Percentiles rank a stretch among this genome's conserved stretches.
phyloP scores from a whole-genome alignment of 64 coral and sea anemone species.

The Montipora capricornis region DNA sequence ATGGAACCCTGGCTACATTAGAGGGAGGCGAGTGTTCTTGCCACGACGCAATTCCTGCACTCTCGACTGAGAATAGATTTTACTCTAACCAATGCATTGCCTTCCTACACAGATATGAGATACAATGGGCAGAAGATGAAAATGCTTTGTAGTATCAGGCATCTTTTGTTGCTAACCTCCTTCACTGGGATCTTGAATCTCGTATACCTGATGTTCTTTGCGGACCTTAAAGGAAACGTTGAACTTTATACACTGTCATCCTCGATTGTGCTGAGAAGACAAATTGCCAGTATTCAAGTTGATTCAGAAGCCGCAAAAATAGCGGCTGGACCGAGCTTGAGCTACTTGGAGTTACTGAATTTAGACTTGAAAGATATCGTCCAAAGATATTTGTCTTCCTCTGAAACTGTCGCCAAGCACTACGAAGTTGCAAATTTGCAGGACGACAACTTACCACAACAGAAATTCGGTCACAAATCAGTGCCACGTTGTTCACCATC shows the following conservation, averaged over 20 bases:
- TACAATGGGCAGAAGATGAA: conserved; percentile 1
- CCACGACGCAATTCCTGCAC: too few species aligned
- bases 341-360: conserved; percentile 60
- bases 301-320: conserved; percentile 6
- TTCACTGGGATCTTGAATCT: conserved; percentile 41
- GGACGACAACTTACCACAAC: neutral
- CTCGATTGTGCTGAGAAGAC: conserved; percentile 17
- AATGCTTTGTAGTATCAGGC: conserved; percentile 1
- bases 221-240: conserved; percentile 12
- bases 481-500: neutral
- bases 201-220: conserved; percentile 30
- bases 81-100: neutral
- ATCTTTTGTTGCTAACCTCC: conserved; percentile 21
- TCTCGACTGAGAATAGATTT: too few species aligned
- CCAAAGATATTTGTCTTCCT: conserved; percentile 24
- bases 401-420: conserved; percentile 3
- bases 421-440: conserved; percentile 12
- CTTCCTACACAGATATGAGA: conserved; percentile 17
- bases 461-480: neutral
- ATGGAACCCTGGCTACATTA: too few species aligned
- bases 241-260: conserved; percentile 21
- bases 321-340: conserved; percentile 1
- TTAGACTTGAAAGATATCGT: conserved; percentile 42
- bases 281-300: conserved; percentile 48
- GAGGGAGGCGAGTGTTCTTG: too few species aligned